Percentiles rank a stretch among this genome's conserved stretches.
phyloP scores from a whole-genome alignment of 1,140 invertebrate genomes.

The Dreissena rostriformis region DNA sequence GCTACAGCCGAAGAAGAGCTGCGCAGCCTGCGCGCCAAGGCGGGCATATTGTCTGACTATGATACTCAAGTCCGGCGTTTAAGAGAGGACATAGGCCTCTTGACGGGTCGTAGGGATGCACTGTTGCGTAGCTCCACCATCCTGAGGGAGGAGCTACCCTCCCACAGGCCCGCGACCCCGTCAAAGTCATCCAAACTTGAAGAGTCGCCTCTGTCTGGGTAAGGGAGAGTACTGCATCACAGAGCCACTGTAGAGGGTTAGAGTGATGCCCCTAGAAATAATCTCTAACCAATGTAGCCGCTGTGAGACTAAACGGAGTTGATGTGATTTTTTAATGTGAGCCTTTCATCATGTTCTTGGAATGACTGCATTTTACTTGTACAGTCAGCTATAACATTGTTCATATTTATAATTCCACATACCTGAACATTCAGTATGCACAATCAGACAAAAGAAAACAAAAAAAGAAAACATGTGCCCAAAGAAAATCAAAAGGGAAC shows the following conservation, averaged over 20 bases:
- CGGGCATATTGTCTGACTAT: constrained; percentile 76
- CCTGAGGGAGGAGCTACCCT: constrained; percentile 33
- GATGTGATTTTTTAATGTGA: neutral
- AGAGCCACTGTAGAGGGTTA: neutral
- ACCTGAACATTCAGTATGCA: too few species aligned
- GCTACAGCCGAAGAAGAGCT: constrained; percentile 76
- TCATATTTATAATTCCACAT: too few species aligned
- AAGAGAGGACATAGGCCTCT: constrained; percentile 77
- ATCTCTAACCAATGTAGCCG: constrained; percentile 43
- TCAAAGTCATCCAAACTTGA: constrained; percentile 31
- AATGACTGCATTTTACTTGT: too few species aligned
- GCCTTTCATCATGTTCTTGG: too few species aligned
- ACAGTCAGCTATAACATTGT: too few species aligned
- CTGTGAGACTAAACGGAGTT: constrained; percentile 45
- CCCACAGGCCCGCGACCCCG: constrained; percentile 29
- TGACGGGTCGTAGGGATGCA: constrained; percentile 69
- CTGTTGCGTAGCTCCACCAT: constrained; percentile 61
- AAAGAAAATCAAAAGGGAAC: too few species aligned
- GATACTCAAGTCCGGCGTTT: constrained; percentile 77
- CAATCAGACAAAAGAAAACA: too few species aligned
- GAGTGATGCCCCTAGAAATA: constrained; percentile 26
- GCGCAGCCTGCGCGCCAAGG: constrained; percentile 71
- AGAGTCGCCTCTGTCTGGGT: constrained; percentile 56
- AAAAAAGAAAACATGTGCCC: too few species aligned
- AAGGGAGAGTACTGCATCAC: constrained; percentile 46